A percentile compares a stretch with the other conserved stretches of the same genome.
Evolutionary conservation across 1,140 invertebrate species (phyloP).

Genomic region (Drosophila chauvacae): DNA sequence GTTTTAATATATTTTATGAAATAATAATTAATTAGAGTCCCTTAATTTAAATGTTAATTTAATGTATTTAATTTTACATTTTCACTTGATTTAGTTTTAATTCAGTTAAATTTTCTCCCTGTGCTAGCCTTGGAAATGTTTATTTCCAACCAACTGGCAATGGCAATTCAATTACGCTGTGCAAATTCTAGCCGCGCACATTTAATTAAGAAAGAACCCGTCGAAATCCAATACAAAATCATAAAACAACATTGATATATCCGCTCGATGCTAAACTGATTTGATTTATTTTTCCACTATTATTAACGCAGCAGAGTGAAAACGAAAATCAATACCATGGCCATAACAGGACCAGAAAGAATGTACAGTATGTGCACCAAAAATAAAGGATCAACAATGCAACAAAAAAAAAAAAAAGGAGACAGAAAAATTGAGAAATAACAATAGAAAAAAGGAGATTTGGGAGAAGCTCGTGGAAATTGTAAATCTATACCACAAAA

Average conservation of each 20-base stretch:
- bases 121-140: conserved; percentile 1
- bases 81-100: not conserved
- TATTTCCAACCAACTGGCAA: conserved; percentile 20
- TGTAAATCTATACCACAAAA: conserved; percentile 73
- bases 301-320: conserved; percentile 34
- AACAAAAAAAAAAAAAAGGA: not conserved
- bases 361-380: conserved; percentile 8
- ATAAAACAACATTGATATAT: conserved; percentile 45
- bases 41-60: not conserved
- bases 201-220: conserved; percentile 64
- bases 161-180: conserved; percentile 62
- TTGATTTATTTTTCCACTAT: conserved; percentile 71
- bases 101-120: not conserved
- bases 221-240: conserved; percentile 40
- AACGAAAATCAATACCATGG: conserved; percentile 46
- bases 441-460: conserved; percentile 31
- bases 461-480: conserved; percentile 56
- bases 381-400: conserved; percentile 40
- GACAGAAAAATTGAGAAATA: not conserved
- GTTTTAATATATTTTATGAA: not conserved
- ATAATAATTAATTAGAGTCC: not conserved
- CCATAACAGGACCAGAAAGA: conserved; percentile 20
- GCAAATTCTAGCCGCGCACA: conserved; percentile 57
- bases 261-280: conserved; percentile 48
- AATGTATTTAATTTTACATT: not conserved